These are phyloP conservation scores for Acromyrmex echinatior DNA, from an alignment of 1,140 invertebrate species.

Conservation along the genomic window DNA sequence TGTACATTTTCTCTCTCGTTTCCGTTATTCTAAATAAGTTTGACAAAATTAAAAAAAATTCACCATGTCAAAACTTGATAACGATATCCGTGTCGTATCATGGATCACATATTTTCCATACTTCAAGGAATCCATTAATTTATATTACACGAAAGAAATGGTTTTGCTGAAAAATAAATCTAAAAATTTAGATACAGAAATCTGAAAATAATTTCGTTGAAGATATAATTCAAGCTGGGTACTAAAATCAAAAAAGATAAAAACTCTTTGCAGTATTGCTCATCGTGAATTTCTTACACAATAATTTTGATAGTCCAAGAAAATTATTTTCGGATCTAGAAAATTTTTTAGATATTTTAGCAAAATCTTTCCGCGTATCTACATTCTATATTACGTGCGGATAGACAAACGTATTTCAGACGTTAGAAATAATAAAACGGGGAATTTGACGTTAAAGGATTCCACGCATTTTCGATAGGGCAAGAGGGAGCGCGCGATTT, in stretches of 20 bases:
- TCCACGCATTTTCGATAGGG: conserved; percentile 8
- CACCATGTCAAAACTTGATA: not conserved
- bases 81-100: not conserved
- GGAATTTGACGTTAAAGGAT: conserved; percentile 17
- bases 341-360: too few species aligned
- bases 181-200: too few species aligned
- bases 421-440: conserved; percentile 24
- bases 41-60: not conserved
- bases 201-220: too few species aligned
- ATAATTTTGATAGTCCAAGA: too few species aligned
- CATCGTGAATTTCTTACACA: too few species aligned
- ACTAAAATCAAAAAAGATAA: too few species aligned
- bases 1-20: conserved; percentile 3
- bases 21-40: not conserved
- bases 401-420: not conserved
- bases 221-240: too few species aligned
- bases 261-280: too few species aligned
- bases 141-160: not conserved
- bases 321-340: too few species aligned
- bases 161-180: too few species aligned
- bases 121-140: not conserved
- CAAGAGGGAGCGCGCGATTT: not conserved
- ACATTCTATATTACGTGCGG: not conserved
- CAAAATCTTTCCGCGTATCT: not conserved
- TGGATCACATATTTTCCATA: not conserved